Conservation (phyloP, 2,888 invertebrate species). For the Rhyacophila evoluta region DNA sequence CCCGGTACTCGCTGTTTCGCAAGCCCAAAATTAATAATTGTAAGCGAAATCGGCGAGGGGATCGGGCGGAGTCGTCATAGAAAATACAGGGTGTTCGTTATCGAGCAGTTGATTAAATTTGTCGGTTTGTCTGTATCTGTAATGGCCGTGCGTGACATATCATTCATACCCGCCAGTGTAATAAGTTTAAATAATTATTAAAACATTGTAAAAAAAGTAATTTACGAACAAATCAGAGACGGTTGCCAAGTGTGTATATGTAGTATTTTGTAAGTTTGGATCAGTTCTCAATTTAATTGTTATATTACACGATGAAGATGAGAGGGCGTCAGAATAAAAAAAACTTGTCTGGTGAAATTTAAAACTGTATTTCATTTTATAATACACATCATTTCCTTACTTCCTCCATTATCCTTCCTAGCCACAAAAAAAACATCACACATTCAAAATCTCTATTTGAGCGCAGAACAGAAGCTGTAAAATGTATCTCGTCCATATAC, state of each 20-base stretch:
- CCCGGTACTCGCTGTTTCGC: not conserved
- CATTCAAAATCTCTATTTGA: too few species aligned
- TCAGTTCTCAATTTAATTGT: conserved; percentile 55
- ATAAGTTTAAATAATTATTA: conserved; percentile 27
- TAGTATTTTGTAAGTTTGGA: conserved; percentile 55
- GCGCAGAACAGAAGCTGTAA: too few species aligned
- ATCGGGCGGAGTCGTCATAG: not conserved
- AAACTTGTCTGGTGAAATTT: conserved; percentile 55
- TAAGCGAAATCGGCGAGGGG: not conserved
- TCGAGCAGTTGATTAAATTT: conserved; percentile 13
- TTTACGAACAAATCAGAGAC: conserved; percentile 46
- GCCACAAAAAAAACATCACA: too few species aligned
- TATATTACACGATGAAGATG: conserved; percentile 54
- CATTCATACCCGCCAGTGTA: conserved; percentile 53
- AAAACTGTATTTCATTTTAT: conserved; percentile 45
- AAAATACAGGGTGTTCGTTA: not conserved
- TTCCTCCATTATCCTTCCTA: not conserved
- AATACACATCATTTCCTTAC: not conserved
- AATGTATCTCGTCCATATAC: too few species aligned
- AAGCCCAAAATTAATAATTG: not conserved
- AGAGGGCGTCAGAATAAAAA: conserved; percentile 54
- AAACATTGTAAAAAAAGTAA: conserved; percentile 5
- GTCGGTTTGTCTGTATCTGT: not conserved
- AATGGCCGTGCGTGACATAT: conserved; percentile 49
- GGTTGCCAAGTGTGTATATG: conserved; percentile 55